Evolutionary conservation across 2,888 invertebrate species (phyloP).

Genomic region (Limenitis camilla): DNA sequence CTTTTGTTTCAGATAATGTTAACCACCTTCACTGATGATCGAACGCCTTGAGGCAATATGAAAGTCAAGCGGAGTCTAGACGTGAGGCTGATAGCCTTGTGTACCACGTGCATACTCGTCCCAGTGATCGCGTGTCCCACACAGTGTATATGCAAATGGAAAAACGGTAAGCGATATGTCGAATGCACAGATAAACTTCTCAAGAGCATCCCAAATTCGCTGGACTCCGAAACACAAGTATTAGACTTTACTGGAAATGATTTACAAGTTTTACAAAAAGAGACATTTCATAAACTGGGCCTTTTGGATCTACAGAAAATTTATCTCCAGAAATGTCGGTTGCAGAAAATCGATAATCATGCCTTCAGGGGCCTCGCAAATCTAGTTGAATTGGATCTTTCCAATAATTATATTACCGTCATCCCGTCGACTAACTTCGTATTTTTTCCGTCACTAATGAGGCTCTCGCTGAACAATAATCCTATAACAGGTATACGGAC

Average conservation of each 20-base stretch:
- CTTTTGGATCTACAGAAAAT: constrained; percentile 91
- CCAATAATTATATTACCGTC: constrained; percentile 84
- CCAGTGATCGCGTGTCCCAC: constrained; percentile 79
- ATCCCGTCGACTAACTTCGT: constrained; percentile 87
- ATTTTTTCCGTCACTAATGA: constrained; percentile 87
- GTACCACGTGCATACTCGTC: constrained; percentile 61
- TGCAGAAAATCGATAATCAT: constrained; percentile 84
- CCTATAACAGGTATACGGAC: constrained; percentile 83
- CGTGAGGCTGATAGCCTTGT: constrained; percentile 62
- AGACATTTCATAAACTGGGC: constrained; percentile 85
- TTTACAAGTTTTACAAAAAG: constrained; percentile 83
- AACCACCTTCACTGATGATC: constrained; percentile 35
- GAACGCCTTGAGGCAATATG: constrained; percentile 64
- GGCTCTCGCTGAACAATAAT: constrained; percentile 86
- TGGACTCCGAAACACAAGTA: constrained; percentile 90
- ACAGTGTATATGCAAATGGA: constrained; percentile 92
- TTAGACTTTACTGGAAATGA: constrained; percentile 89
- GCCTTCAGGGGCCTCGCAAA: constrained; percentile 90
- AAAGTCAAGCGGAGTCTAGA: constrained; percentile 52
- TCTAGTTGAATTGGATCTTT: constrained; percentile 90
- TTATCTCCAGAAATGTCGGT: constrained; percentile 84
- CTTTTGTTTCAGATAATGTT: constrained; percentile 67
- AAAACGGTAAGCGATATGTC: constrained; percentile 92
- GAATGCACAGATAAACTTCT: constrained; percentile 88
- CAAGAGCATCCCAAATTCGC: constrained; percentile 83